Percentiles rank a stretch among this genome's conserved stretches.
Conservation (phyloP, 1,140 invertebrate species). For the Adelges cooleyi region DNA sequence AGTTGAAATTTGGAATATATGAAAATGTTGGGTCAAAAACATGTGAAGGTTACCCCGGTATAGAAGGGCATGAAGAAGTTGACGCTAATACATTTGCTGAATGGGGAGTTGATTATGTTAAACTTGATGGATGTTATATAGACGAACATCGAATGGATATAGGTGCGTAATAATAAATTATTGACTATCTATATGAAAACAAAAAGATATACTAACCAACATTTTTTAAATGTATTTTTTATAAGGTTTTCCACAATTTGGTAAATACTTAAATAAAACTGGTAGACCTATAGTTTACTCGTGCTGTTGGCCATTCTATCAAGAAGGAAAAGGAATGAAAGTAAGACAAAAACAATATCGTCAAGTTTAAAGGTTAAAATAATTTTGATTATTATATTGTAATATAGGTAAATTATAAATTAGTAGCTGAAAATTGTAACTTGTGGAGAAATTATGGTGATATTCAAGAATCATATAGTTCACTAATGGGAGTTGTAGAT, state of each 20-base stretch:
- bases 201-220: too few species aligned
- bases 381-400: background rate
- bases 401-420: slow-evolving; percentile 54
- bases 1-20: slow-evolving; percentile 93
- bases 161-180: slow-evolving; percentile 17
- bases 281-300: slow-evolving; percentile 75
- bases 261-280: slow-evolving; percentile 60
- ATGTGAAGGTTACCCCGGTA: slow-evolving; percentile 88
- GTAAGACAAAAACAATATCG: slow-evolving; percentile 33
- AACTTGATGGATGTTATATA: slow-evolving; percentile 89
- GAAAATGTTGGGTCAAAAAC: slow-evolving; percentile 92
- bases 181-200: background rate
- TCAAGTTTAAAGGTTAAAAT: background rate
- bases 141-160: slow-evolving; percentile 38
- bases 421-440: slow-evolving; percentile 61
- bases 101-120: slow-evolving; percentile 94
- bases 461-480: slow-evolving; percentile 68
- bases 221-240: too few species aligned
- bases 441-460: slow-evolving; percentile 81
- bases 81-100: slow-evolving; percentile 86
- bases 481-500: slow-evolving; percentile 57
- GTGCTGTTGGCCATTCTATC: slow-evolving; percentile 81
- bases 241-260: slow-evolving; percentile 64
- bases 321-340: slow-evolving; percentile 40
- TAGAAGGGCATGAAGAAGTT: slow-evolving; percentile 66